Base-by-base conservation (phyloP, 2,797 vertebrate species). In the Morelia viridis region DNA sequence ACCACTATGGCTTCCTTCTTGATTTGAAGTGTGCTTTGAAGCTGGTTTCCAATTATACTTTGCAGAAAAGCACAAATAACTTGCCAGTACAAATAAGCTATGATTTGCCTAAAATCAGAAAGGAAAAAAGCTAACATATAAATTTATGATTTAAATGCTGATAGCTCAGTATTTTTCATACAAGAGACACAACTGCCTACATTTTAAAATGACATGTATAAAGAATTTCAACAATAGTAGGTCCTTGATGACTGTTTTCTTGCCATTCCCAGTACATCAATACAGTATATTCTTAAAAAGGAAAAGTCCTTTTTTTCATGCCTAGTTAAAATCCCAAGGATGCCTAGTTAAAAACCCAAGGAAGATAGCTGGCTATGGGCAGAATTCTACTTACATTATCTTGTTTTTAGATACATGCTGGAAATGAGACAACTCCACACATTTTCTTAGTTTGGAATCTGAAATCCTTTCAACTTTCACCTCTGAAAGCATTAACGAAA, bases 201-300 rank as follows among this genome's bases (percentile, higher is more conserved):
- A 76, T 71, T 28, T 89, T 91, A 83, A 26, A 71, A 88, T 76
- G 5, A 87, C 6, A 11, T n/a, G 3, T 5, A 53, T 58, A 86
- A 89, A 57, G 80, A 50, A 57, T 0, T n/a, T 0, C 11, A 85
- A 15, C 0, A 0, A 35, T 11, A 89, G 8, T 31, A 13, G 13
- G n/a, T 0, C 28, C 57, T 61, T 94, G 61, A 86, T 57, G 65
- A 3, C 80, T 12, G 24, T 5, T 7, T 19, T 0, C 0, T 17
- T 64, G 1, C 31, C 2, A 0, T 15, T 60, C 57, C n/a, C 83
- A 50, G 3, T 83, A 68, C 0, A 57, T 2, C 10, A n/a, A 64
- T 88, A n/a, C 6, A 85, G 46, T 71, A 28, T 50, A 84, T 12
- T 84, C 35, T 80, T 6, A 0, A 22, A 68, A 56, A 50, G n/a